Conservation (phyloP, 2,113 vertebrate genomes). For the Gila orcuttii region DNA sequence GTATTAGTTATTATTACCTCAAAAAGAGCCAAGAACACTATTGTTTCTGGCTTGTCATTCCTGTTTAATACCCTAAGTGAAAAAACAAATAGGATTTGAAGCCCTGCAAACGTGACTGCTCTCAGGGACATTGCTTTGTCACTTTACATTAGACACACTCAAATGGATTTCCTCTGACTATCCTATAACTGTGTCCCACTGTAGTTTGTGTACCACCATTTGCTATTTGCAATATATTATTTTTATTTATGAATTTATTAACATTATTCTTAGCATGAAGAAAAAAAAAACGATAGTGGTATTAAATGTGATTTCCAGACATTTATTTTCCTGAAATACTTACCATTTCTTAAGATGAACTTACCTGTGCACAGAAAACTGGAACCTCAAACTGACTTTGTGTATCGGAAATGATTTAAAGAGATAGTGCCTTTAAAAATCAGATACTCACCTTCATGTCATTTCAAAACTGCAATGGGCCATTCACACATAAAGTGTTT, state of each 20-base stretch:
- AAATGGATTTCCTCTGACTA: constrained; percentile 38
- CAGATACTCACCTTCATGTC: neutral
- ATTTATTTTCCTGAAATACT: no score
- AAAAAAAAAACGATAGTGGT: neutral
- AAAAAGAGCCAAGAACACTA: constrained; percentile 23
- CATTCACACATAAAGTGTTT: neutral
- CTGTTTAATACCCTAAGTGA: constrained; percentile 53
- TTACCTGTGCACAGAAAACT: neutral
- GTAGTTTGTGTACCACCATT: neutral
- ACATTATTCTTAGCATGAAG: neutral
- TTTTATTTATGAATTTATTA: neutral
- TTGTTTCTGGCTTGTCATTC: constrained; percentile 36
- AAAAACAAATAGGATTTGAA: constrained; percentile 58
- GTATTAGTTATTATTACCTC: neutral
- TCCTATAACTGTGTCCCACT: constrained; percentile 24
- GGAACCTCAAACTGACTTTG: neutral
- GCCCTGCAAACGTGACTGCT: constrained; percentile 41
- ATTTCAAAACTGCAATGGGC: neutral
- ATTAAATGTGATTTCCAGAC: neutral
- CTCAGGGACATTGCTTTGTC: constrained; percentile 53
- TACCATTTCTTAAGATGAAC: neutral
- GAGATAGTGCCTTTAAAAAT: neutral
- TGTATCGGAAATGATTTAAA: neutral
- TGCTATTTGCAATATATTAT: neutral
- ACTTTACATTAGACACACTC: constrained; percentile 54